Evolutionary conservation across 2,113 vertebrate species (phyloP), one percentile per base, ranked within the genome.

Genomic region (Apodemus speciosus): DNA sequence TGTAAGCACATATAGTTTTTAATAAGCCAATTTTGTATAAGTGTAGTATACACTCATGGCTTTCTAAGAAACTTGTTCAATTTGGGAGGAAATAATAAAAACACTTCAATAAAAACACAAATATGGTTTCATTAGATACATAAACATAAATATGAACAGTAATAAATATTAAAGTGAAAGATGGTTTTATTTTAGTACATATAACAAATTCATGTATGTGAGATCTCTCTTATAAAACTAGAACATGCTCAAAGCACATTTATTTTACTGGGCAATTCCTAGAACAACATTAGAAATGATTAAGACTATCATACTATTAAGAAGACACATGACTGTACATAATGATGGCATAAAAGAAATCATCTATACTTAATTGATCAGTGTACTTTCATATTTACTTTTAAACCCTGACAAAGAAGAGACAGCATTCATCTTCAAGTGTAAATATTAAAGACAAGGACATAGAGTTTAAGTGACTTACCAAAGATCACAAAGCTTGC

Each of bases 391-490:
- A 80, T 49, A 72, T 64, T 75, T 89, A 81, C 40, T 91, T 94
- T 96, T 40, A 87, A 92, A 84, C 72, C 1, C 30, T 91, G 11
- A 88, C 38, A 68, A 77, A 32, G 51, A 92, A 58, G 68, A 64
- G 40, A 75, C 0, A n/a, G n/a, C 75, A 9, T 80, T 32, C 85
- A 53, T 77, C 30, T 91, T 90, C n/a, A 92, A 58, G 69, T 86
- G 79, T 53, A 88, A 95, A 89, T 76, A 87, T 89, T 60, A 94
- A 94, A 72, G 13, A 18, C 69, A 94, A 89, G 30, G 14, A 75
- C 4, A 83, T 3, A 79, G n/a, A 93, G 14, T 79, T 85, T 83
- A 94, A 94, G 83, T 87, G 62, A 95, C 83, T 95, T 92, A 94
- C 76, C 18, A 0, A 92, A 91, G 79, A 89, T 90, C 79, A 87